Evolutionary conservation across 2,888 invertebrate genomes (phyloP), one percentile per base, ranked within the genome.

Genomic region (Cheilosia impressa): DNA sequence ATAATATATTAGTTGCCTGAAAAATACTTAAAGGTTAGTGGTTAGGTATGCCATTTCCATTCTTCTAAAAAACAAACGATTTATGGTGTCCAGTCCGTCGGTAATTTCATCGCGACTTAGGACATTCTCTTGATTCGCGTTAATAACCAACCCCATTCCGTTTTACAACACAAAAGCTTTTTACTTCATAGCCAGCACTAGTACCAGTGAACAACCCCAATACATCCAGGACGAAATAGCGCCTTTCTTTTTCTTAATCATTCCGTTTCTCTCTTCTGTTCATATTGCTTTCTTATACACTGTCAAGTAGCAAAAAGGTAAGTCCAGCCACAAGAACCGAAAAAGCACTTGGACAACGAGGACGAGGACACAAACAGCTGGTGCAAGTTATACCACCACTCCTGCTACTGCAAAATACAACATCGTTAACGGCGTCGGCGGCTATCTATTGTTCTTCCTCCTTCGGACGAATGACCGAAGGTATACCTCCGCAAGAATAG

Each of bases 401-500:
- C 34, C 43, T 41, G 58, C 60, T 43, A 52, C 68, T 50, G 15
- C 47, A 80, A 80, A 69, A 47, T 41, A 83, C 73, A 80, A 79
- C 75, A 75, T 76, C 87, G 83, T 73, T 82, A 87, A 81, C 79
- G 72, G 58, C 78, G 68, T 58, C 82, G 77, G 73, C 82, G 82
- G 71, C 84, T 80, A 85, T 87, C 87, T 87, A 84, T 84, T 82
- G 78, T 77, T 82, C 76, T 83, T 68, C 87, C 77, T 72, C 53
- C 58, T 83, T 77, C 77, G 79, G 85, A 81, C 78, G 87, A 87
- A 87, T 87, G 81, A 84, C 87, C 87, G 78, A 75, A 79, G 82
- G 77, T 60, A 76, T 76, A 71, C 75, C 78, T 82, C 71, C 22
- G 75, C 47, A 76, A 52, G 78, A 19, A 73, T 62, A 65, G 50